Conservation (phyloP, 30 jellyfish, hydroid and myxozoan genomes). For the Cassiopea xamachana region DNA sequence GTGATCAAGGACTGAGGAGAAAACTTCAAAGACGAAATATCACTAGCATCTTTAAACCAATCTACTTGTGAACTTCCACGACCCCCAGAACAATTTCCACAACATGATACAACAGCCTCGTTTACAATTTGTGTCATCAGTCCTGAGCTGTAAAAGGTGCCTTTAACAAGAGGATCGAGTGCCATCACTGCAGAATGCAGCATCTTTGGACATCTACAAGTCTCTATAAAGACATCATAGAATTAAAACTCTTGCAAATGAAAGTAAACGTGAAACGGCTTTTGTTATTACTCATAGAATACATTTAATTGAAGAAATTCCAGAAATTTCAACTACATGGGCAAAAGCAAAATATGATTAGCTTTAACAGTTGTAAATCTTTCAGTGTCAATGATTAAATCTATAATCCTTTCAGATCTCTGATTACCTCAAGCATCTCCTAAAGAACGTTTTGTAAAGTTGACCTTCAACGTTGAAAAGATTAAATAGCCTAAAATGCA, state of each 20-base stretch:
- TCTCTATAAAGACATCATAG: background rate
- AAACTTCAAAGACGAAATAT: conserved; percentile 25
- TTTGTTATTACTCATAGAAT: background rate
- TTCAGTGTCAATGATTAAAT: too few relatives aligned
- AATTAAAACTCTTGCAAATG: background rate
- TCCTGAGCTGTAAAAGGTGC: background rate
- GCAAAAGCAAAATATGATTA: too few relatives aligned
- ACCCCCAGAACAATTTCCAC: conserved; percentile 50
- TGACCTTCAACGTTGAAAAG: too few relatives aligned
- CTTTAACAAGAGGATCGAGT: conserved; percentile 21
- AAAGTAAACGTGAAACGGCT: background rate
- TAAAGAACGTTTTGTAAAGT: too few relatives aligned
- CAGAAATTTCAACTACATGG: too few relatives aligned
- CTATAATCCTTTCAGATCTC: too few relatives aligned
- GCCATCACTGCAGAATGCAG: conserved; percentile 3
- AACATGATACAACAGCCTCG: conserved; percentile 21
- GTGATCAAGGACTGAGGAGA: background rate
- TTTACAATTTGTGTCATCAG: conserved; percentile 4
- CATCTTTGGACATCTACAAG: conserved; percentile 39
- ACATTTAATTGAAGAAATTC: too few relatives aligned
- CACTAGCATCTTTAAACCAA: conserved; percentile 22
- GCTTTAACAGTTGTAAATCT: too few relatives aligned
- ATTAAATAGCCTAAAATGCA: too few relatives aligned
- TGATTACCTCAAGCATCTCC: too few relatives aligned
- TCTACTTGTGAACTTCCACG: conserved; percentile 32